Evolutionary conservation across 2,797 vertebrate species (phyloP).

Genomic region (Ctenopoma kingsleyae): DNA sequence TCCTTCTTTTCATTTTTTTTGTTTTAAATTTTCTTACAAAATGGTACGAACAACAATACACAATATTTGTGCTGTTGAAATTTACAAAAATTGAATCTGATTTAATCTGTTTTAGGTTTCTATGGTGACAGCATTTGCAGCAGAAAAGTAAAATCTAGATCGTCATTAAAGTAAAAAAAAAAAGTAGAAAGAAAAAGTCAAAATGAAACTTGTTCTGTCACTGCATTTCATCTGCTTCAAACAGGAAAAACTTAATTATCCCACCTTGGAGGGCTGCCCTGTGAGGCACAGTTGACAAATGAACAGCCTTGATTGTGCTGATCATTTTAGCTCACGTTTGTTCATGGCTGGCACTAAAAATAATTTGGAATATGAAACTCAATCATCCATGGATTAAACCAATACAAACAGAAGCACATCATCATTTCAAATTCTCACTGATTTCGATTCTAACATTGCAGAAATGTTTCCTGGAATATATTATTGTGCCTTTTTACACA

Average conservation of each 20-base stretch:
- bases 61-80: too few relatives aligned
- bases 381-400: slow-evolving; percentile 55
- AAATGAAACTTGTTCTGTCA: neutral
- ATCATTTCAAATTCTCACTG: slow-evolving; percentile 25
- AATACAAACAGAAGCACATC: slow-evolving; percentile 19
- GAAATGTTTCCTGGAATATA: slow-evolving; percentile 15
- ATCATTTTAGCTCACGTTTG: slow-evolving; percentile 65
- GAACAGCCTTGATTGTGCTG: slow-evolving; percentile 67
- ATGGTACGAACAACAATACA: too few relatives aligned
- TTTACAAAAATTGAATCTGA: too few relatives aligned
- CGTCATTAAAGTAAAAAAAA: neutral
- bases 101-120: slow-evolving; percentile 8
- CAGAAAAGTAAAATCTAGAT: slow-evolving; percentile 1
- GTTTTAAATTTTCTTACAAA: too few relatives aligned
- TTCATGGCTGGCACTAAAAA: slow-evolving; percentile 57
- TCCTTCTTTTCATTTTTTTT: too few relatives aligned
- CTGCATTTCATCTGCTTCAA: slow-evolving; percentile 30
- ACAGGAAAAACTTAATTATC: slow-evolving; percentile 39
- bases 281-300: slow-evolving; percentile 57
- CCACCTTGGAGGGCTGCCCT: slow-evolving; percentile 40
- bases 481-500: slow-evolving; percentile 11
- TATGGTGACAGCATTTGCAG: slow-evolving; percentile 3
- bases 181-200: too few relatives aligned
- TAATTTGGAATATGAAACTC: slow-evolving; percentile 55
- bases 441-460: slow-evolving; percentile 25